A percentile compares a stretch with the other conserved stretches of the same genome.
phyloP scores from a whole-genome alignment of 1,140 invertebrate genomes.

The Telenomus remus region DNA sequence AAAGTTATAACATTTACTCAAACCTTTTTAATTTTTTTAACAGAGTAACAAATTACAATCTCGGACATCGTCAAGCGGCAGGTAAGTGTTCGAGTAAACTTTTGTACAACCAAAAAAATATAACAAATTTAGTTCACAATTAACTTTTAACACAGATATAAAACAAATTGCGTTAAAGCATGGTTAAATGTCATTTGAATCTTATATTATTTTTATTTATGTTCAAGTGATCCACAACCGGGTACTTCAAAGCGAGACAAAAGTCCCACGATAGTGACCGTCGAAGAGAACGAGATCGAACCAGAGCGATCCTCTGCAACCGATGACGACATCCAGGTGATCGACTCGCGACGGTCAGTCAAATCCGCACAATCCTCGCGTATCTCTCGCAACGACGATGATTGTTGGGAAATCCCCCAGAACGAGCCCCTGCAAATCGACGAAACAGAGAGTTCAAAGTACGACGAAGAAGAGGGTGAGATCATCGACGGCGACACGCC shows the following conservation, averaged over 20 bases:
- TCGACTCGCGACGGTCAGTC: conserved; percentile 15
- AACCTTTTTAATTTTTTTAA: too few relatives aligned
- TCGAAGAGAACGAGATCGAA: conserved; percentile 8
- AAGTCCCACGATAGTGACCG: not conserved
- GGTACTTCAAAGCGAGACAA: too few relatives aligned
- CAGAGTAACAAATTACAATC: too few relatives aligned
- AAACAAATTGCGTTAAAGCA: too few relatives aligned
- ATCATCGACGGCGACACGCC: conserved; percentile 15
- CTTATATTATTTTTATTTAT: too few relatives aligned
- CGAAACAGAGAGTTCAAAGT: conserved; percentile 19
- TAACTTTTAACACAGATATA: too few relatives aligned
- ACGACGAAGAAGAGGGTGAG: conserved; percentile 45
- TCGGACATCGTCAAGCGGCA: too few relatives aligned
- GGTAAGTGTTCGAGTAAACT: too few relatives aligned
- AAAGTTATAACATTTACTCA: too few relatives aligned
- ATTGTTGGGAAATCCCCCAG: conserved; percentile 46
- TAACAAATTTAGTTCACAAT: too few relatives aligned
- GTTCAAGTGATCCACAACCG: not conserved
- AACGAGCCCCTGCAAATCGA: conserved; percentile 30
- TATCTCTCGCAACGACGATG: conserved; percentile 9
- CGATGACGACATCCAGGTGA: conserved; percentile 37
- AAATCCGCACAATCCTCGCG: not conserved
- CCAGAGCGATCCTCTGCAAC: conserved; percentile 11
- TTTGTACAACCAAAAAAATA: too few relatives aligned
- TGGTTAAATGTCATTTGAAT: too few relatives aligned